A percentile compares a stretch with the other conserved stretches of the same genome.
Conservation (phyloP, 2,113 vertebrate species). For the Eclectus roratus region DNA sequence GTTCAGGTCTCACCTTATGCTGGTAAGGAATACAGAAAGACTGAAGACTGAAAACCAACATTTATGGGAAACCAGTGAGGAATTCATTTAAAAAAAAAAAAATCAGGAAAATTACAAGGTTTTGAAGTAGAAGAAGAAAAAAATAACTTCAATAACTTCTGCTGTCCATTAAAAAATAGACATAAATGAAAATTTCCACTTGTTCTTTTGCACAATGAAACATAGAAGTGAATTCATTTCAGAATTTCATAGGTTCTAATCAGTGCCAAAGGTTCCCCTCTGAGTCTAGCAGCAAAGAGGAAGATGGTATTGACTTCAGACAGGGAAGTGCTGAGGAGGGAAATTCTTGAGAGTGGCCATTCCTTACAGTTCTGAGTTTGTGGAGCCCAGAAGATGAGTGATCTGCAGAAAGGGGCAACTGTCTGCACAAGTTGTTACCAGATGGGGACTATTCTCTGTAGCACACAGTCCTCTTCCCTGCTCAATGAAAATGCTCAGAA, state of each 20-base stretch:
- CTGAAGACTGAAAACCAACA: neutral
- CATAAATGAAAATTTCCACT: neutral
- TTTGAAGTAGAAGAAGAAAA: neutral
- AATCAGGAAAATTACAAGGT: neutral
- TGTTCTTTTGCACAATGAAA: neutral
- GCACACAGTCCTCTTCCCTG: neutral
- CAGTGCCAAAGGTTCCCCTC: neutral
- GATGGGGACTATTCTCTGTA: neutral
- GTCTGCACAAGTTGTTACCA: neutral
- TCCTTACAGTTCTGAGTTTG: neutral
- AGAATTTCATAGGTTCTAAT: neutral
- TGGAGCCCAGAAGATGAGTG: neutral
- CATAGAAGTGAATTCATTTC: neutral
- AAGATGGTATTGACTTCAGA: neutral
- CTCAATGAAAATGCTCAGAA: neutral
- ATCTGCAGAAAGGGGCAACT: neutral
- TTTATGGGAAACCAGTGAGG: neutral
- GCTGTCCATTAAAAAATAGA: neutral
- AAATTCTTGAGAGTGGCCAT: neutral
- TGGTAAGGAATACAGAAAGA: neutral
- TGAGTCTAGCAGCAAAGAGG: neutral
- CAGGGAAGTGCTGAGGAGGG: accelerated
- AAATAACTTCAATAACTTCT: neutral
- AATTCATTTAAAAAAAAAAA: neutral
- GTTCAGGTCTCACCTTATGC: neutral